Conservation (phyloP, 2,888 invertebrate genomes). For the Atrina japonica region DNA sequence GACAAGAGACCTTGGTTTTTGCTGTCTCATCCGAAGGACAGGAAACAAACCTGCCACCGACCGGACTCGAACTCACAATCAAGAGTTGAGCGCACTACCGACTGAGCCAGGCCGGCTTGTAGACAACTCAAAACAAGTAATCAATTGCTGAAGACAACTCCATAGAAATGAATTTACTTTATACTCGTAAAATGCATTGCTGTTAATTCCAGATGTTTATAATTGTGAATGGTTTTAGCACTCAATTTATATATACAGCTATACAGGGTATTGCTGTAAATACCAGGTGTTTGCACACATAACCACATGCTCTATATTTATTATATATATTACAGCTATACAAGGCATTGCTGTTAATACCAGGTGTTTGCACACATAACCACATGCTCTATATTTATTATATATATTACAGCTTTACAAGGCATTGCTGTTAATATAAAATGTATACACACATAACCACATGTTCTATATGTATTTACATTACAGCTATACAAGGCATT, state of each 20-base stretch:
- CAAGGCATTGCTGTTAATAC: slow-evolving; percentile 92
- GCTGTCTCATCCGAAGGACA: too few relatives aligned
- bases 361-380: slow-evolving; percentile 93
- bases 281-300: slow-evolving; percentile 94
- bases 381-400: slow-evolving; percentile 92
- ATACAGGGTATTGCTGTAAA: slow-evolving; percentile 92
- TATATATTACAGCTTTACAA: slow-evolving; percentile 87
- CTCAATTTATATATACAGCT: slow-evolving; percentile 84
- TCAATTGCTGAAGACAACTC: too few relatives aligned
- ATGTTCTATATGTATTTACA: slow-evolving; percentile 86
- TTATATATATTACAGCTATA: slow-evolving; percentile 86
- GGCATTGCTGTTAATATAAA: slow-evolving; percentile 93
- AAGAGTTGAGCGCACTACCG: too few relatives aligned
- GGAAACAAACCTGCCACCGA: too few relatives aligned
- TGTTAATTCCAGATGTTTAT: slow-evolving; percentile 94
- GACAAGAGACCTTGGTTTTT: too few relatives aligned
- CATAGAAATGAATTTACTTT: too few relatives aligned
- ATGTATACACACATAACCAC: slow-evolving; percentile 92
- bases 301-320: slow-evolving; percentile 91
- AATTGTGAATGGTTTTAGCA: slow-evolving; percentile 91
- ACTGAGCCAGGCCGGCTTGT: too few relatives aligned
- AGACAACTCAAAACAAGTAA: too few relatives aligned
- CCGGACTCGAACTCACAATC: too few relatives aligned
- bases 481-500: slow-evolving; percentile 92
- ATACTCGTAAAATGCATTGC: slow-evolving; percentile 91